phyloP scores from a whole-genome alignment of 2,113 vertebrate genomes.

The Corythornis vintsioides region DNA sequence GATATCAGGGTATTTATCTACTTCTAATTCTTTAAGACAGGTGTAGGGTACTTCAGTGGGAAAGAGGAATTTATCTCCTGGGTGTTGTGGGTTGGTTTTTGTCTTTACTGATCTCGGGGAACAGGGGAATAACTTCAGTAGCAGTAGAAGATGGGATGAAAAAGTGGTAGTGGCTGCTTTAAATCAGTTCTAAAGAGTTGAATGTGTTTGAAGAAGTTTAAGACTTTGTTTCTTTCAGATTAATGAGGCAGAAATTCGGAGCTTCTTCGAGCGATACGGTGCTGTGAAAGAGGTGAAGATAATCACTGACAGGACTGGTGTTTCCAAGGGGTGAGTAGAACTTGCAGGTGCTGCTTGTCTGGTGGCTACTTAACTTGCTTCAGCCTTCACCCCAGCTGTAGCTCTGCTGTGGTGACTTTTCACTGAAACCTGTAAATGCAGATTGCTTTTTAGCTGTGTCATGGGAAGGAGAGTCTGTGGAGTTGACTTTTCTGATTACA shows the following conservation, averaged over 20 bases:
- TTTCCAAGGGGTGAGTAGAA: conserved; percentile 90
- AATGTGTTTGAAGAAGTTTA: neutral
- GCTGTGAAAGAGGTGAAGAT: conserved; percentile 93
- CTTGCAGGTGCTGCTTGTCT: neutral
- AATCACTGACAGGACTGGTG: conserved; percentile 91
- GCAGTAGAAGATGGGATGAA: neutral
- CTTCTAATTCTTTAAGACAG: neutral
- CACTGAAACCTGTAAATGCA: neutral
- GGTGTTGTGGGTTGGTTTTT: neutral
- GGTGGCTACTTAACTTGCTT: neutral
- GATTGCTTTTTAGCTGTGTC: neutral
- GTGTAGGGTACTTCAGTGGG: accelerated
- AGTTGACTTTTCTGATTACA: neutral
- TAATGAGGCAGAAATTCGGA: conserved; percentile 88
- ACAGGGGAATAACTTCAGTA: neutral
- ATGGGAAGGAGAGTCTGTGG: too few relatives aligned
- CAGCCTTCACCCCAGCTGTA: neutral
- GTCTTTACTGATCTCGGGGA: neutral
- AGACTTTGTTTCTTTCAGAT: conserved; percentile 74
- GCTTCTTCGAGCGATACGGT: conserved; percentile 87
- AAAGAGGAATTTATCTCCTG: neutral
- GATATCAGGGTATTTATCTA: conserved; percentile 85
- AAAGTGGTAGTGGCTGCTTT: neutral
- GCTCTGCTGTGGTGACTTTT: neutral
- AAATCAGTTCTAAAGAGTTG: neutral